A percentile compares a stretch with the other conserved stretches of the same genome.
These are phyloP conservation scores for Gobio occitaniae DNA, from an alignment of 2,797 vertebrate species.

Conservation along the genomic window DNA sequence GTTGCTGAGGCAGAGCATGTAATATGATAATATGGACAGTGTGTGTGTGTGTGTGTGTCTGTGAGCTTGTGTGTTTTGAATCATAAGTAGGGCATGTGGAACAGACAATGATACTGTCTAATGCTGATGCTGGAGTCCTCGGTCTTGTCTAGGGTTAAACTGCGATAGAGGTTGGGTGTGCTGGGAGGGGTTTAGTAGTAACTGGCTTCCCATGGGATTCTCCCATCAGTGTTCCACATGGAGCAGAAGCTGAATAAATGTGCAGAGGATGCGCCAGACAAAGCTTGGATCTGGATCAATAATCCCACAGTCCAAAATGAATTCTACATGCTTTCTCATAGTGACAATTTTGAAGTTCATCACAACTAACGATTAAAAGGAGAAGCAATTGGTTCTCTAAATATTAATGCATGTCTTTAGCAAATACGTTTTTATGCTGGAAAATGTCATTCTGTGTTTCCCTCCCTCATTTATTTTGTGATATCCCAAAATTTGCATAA, in stretches of 20 bases:
- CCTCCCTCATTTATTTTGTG: not conserved
- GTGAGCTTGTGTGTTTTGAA: not conserved
- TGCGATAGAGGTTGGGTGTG: constrained; percentile 1
- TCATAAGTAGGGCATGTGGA: not conserved
- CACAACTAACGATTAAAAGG: too few relatives aligned
- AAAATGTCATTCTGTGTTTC: not conserved
- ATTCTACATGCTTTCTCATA: not conserved
- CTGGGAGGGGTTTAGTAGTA: constrained; percentile 2
- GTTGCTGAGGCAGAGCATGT: constrained; percentile 4
- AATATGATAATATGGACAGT: constrained; percentile 26
- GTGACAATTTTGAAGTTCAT: not conserved
- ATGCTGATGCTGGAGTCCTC: not conserved
- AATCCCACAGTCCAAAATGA: not conserved
- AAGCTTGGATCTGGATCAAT: not conserved
- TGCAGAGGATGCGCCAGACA: not conserved
- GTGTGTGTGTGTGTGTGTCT: not conserved
- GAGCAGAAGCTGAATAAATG: constrained; percentile 3
- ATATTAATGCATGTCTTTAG: not conserved
- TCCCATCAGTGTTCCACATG: not conserved
- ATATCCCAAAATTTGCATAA: not conserved
- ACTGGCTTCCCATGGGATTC: not conserved
- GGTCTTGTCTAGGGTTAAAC: not conserved
- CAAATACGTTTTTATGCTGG: not conserved
- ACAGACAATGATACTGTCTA: not conserved
- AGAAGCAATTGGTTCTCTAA: not conserved